Evolutionary conservation across 30 jellyfish, hydroid and myxozoan species (phyloP).

Genomic region (Haliclystus octoradiatus): DNA sequence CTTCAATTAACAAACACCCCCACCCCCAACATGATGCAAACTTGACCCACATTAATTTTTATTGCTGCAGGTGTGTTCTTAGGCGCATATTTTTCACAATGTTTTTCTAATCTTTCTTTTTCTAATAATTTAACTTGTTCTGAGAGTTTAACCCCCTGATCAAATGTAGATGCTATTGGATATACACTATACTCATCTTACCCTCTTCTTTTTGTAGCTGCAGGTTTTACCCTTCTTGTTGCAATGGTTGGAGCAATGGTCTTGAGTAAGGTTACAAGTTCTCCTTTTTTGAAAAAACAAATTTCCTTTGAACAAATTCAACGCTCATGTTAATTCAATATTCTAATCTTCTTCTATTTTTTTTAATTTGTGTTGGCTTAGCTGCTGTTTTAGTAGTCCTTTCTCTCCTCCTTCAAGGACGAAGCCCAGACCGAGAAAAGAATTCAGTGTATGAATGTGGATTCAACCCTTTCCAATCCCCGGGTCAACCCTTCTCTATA

Average conservation of each 20-base stretch:
- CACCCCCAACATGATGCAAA: not conserved
- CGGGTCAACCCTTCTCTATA: conserved; percentile 27
- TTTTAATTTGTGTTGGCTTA: not conserved
- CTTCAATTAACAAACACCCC: not conserved
- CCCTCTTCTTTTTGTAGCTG: not conserved
- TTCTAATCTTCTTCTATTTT: not conserved
- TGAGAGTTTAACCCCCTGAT: not conserved
- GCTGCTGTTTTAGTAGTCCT: conserved; percentile 1
- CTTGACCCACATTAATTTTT: too few species aligned
- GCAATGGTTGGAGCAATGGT: conserved; percentile 27
- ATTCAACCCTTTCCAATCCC: conserved; percentile 26
- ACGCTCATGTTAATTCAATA: conserved; percentile 3
- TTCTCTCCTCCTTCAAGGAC: not conserved
- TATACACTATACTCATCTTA: not conserved
- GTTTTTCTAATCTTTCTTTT: not conserved
- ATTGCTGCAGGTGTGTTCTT: not conserved
- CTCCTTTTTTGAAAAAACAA: conserved; percentile 11
- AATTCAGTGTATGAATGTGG: conserved; percentile 39
- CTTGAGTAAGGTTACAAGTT: not conserved
- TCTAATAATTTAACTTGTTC: not conserved
- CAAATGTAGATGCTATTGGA: conserved; percentile 1
- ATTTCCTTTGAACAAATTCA: conserved; percentile 1
- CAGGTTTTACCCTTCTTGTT: conserved; percentile 9
- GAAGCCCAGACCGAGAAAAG: conserved; percentile 29
- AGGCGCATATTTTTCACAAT: not conserved